Conservation (phyloP, 2,888 invertebrate species). For the Anthrax anthrax region DNA sequence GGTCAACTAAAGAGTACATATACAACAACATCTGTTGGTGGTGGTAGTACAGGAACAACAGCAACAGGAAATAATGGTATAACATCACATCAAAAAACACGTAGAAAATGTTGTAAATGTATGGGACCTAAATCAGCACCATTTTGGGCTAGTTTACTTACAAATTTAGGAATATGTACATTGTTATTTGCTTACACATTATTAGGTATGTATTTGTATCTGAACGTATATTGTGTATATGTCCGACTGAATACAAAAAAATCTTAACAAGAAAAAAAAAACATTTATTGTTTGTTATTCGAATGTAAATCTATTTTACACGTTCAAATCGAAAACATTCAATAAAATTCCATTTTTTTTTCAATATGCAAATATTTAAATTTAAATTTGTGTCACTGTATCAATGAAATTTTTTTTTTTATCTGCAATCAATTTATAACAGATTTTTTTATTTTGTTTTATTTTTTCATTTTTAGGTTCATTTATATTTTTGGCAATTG, state of each 20-base stretch:
- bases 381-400: no score
- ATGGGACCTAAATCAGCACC: conserved; percentile 23
- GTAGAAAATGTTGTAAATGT: conserved; percentile 17
- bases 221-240: no score
- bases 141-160: conserved; percentile 52
- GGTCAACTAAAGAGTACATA: conserved; percentile 8
- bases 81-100: conserved; percentile 1
- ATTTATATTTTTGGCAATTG: conserved; percentile 73
- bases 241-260: no score
- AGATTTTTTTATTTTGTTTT: no score
- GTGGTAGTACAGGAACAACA: neutral
- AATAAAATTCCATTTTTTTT: no score
- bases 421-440: no score
- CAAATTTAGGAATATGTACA: conserved; percentile 70
- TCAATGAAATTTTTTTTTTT: neutral
- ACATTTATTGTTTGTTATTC: no score
- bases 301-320: no score
- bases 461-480: conserved; percentile 42
- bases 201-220: conserved; percentile 38
- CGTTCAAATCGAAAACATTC: no score
- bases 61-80: neutral
- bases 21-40: neutral
- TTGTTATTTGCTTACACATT: conserved; percentile 67
- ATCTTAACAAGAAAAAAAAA: no score
- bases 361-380: no score